Evolutionary conservation across 2,888 invertebrate genomes (phyloP).

Genomic region (Drosophila anceps): DNA sequence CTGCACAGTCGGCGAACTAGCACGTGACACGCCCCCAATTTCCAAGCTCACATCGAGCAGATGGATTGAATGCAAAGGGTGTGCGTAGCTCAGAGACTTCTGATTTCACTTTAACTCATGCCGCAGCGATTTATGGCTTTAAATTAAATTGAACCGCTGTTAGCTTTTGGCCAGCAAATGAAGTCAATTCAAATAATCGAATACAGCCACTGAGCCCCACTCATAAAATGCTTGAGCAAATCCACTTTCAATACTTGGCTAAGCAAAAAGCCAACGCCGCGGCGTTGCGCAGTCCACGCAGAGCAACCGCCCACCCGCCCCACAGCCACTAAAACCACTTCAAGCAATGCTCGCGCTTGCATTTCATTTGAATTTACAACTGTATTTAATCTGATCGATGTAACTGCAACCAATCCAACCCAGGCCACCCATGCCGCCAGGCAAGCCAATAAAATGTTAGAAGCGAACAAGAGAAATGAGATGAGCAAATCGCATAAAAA

Average conservation of each 20-base stretch:
- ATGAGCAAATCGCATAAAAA: slow-evolving; percentile 74
- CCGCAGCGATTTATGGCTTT: slow-evolving; percentile 60
- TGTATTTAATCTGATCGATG: slow-evolving; percentile 72
- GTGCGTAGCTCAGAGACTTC: background rate
- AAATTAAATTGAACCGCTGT: slow-evolving; percentile 46
- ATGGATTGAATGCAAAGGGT: slow-evolving; percentile 22
- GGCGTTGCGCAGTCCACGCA: background rate
- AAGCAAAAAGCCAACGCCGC: slow-evolving; percentile 50
- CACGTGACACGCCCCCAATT: slow-evolving; percentile 53
- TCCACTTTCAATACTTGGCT: slow-evolving; percentile 75
- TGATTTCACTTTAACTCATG: slow-evolving; percentile 36
- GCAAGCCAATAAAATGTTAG: slow-evolving; percentile 69
- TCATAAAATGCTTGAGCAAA: slow-evolving; percentile 62
- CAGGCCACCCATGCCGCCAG: slow-evolving; percentile 16
- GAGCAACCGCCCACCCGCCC: too few relatives aligned
- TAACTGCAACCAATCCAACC: slow-evolving; percentile 49
- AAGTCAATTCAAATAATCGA: slow-evolving; percentile 54
- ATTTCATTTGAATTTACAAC: slow-evolving; percentile 81
- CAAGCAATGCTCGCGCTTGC: slow-evolving; percentile 72
- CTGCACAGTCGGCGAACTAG: slow-evolving; percentile 33
- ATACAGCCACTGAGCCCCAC: slow-evolving; percentile 47
- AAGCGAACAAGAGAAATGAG: slow-evolving; percentile 38
- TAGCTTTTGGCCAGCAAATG: slow-evolving; percentile 50
- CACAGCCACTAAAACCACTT: slow-evolving; percentile 21
- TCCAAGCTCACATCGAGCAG: background rate